Evolutionary conservation across 2,113 vertebrate species (phyloP).

Genomic region (Prolemur simus): DNA sequence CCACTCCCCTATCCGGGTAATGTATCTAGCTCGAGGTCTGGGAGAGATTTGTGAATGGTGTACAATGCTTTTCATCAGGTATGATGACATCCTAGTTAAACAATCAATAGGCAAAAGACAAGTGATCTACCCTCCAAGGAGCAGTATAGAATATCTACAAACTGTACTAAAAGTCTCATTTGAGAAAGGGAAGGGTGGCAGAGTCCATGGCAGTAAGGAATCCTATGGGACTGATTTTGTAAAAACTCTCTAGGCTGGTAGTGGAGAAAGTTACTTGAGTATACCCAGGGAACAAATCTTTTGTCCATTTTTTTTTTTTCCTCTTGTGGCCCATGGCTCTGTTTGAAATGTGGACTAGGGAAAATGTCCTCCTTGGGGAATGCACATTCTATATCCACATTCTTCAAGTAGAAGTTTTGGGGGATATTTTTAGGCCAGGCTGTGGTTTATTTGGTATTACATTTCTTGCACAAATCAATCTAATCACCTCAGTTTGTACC

Average conservation of each 20-base stretch:
- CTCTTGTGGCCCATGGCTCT: too few species aligned
- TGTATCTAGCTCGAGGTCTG: background rate
- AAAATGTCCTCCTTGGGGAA: background rate
- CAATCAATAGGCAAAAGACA: background rate
- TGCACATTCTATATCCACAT: background rate
- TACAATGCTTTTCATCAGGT: background rate
- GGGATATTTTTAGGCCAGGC: background rate
- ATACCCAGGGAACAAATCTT: background rate
- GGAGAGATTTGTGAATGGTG: background rate
- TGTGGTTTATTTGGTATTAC: background rate
- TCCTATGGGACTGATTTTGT: background rate
- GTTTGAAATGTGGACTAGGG: background rate
- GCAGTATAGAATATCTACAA: background rate
- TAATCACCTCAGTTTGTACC: background rate
- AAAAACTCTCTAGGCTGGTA: background rate
- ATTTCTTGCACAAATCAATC: background rate
- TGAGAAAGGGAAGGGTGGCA: background rate
- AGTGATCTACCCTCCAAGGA: background rate
- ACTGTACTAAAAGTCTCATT: background rate
- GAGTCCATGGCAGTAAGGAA: background rate
- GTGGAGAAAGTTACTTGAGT: background rate
- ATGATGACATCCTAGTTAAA: background rate
- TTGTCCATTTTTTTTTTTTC: background rate
- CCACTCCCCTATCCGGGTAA: fast-evolving
- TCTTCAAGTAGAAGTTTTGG: background rate